A percentile compares a stretch with the other conserved stretches of the same genome.
Conservation (phyloP, 2,113 vertebrate genomes). For the Cardinalis cardinalis region DNA sequence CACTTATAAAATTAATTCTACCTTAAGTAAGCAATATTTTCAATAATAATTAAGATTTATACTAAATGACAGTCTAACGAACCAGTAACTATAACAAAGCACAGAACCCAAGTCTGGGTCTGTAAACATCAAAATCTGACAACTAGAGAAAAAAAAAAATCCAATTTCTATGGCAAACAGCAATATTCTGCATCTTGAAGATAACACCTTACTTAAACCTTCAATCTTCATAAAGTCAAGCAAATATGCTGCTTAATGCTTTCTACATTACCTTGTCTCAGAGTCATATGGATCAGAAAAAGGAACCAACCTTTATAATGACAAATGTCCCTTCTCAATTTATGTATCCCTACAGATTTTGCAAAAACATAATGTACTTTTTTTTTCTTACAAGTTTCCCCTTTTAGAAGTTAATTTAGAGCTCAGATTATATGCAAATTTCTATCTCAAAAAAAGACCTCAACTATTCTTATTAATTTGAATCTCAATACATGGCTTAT, state of each 20-base stretch:
- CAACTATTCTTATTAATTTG: not conserved
- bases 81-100: not conserved
- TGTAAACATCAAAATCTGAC: not conserved
- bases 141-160: not conserved
- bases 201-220: not conserved
- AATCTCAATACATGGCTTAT: not conserved
- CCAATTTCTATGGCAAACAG: not conserved
- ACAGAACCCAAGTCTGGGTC: not conserved
- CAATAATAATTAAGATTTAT: not conserved
- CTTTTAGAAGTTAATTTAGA: slow-evolving; percentile 1
- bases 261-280: not conserved
- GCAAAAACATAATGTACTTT: not conserved
- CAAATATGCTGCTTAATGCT: not conserved
- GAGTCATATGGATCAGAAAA: not conserved
- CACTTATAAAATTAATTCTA: not conserved
- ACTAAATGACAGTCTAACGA: not conserved
- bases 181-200: not conserved
- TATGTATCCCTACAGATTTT: not conserved
- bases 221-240: not conserved
- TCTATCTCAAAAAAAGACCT: not conserved
- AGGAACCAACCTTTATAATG: not conserved
- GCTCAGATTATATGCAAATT: not conserved
- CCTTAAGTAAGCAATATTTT: not conserved
- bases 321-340: not conserved
- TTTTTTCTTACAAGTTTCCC: not conserved